phyloP scores from a whole-genome alignment of 2,888 invertebrate species.

The Corythucha ciliata region DNA sequence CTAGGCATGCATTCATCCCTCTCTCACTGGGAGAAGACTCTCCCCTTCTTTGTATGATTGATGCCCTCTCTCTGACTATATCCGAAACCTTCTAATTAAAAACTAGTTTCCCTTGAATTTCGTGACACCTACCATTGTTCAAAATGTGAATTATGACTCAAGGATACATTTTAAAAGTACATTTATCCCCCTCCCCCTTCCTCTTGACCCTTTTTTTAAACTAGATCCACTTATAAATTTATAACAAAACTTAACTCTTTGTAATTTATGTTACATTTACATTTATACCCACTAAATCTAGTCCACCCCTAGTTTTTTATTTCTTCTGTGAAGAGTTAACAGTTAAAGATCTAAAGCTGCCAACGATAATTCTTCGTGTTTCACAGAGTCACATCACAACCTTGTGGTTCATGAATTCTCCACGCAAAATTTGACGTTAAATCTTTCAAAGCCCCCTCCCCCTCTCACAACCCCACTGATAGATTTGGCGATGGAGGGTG shows the following conservation, averaged over 20 bases:
- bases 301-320: no score
- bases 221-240: conserved; percentile 24
- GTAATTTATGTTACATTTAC: conserved; percentile 22
- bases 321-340: no score
- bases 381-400: no score
- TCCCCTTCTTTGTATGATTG: conserved; percentile 20
- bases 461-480: no score
- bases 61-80: conserved; percentile 26
- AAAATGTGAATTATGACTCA: conserved; percentile 20
- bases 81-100: conserved; percentile 23
- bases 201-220: conserved; percentile 8
- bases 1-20: conserved; percentile 19
- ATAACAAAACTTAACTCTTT: conserved; percentile 19
- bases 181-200: conserved; percentile 19
- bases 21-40: conserved; percentile 1
- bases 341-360: no score
- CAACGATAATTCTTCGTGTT: no score
- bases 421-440: no score
- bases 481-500: no score
- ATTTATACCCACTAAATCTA: conserved; percentile 19
- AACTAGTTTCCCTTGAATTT: conserved; percentile 24
- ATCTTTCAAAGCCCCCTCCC: no score
- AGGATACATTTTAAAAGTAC: conserved; percentile 23
- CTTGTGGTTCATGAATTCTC: no score
- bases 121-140: conserved; percentile 17